These are phyloP conservation scores for Macrosiphum euphorbiae DNA, from an alignment of 2,888 invertebrate species.

Conservation along the genomic window DNA sequence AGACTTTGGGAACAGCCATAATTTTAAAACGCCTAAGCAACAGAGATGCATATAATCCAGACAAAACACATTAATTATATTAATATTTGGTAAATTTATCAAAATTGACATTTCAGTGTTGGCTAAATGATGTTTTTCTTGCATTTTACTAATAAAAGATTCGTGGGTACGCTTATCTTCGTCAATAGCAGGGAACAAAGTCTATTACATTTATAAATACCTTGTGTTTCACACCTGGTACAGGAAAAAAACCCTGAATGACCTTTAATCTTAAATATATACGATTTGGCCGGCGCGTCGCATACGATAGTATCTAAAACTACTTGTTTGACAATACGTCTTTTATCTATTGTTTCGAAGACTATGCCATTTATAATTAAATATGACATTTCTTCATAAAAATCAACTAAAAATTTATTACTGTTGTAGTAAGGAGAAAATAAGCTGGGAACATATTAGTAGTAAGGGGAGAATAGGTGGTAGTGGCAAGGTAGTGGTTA, in stretches of 20 bases:
- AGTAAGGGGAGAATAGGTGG: no score
- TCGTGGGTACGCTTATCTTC: not conserved
- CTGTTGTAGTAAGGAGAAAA: no score
- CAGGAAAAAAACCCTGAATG: no score
- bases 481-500: no score
- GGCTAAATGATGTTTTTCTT: not conserved
- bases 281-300: conserved; percentile 22
- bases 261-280: conserved; percentile 10
- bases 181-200: conserved; percentile 16
- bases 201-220: conserved; percentile 15
- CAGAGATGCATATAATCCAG: conserved; percentile 21
- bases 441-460: no score
- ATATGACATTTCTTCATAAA: conserved; percentile 1
- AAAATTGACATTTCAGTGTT: not conserved
- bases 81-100: not conserved
- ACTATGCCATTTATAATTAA: not conserved
- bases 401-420: conserved; percentile 2
- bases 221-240: conserved; percentile 25
- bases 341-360: not conserved
- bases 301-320: not conserved
- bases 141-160: not conserved
- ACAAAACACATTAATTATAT: conserved; percentile 26
- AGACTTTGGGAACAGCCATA: conserved; percentile 28
- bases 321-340: not conserved
- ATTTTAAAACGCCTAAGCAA: conserved; percentile 23